These are phyloP conservation scores for Caenorhabditis sp. DNA, from an alignment of 2,888 invertebrate species.

Conservation along the genomic window DNA sequence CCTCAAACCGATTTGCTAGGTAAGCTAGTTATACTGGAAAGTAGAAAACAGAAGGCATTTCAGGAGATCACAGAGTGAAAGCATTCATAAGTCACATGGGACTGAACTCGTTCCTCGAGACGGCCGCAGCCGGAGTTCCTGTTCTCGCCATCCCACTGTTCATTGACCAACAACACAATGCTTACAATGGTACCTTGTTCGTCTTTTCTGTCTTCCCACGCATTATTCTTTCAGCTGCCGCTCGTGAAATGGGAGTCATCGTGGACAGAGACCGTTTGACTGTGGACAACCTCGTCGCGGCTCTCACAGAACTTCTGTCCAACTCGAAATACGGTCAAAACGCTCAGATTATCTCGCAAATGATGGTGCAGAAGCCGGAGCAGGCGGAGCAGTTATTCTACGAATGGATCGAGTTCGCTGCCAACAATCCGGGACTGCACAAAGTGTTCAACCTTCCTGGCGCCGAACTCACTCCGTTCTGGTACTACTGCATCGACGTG, in stretches of 20 bases:
- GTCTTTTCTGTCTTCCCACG: neutral
- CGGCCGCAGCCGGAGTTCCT: slow-evolving; percentile 63
- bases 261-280: slow-evolving; percentile 39
- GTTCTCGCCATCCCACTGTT: slow-evolving; percentile 65
- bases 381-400: slow-evolving; percentile 41
- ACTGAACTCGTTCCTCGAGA: slow-evolving; percentile 65
- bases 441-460: slow-evolving; percentile 47
- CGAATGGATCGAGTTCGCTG: slow-evolving; percentile 59
- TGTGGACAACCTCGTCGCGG: slow-evolving; percentile 29
- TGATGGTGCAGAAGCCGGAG: slow-evolving; percentile 53
- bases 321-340: slow-evolving; percentile 46
- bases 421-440: slow-evolving; percentile 50
- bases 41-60: too few species aligned
- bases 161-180: slow-evolving; percentile 62
- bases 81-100: slow-evolving; percentile 70
- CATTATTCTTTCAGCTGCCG: slow-evolving; percentile 28
- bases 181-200: slow-evolving; percentile 39
- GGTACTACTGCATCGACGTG: slow-evolving; percentile 47
- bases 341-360: slow-evolving; percentile 46
- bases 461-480: slow-evolving; percentile 33
- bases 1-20: slow-evolving; percentile 65
- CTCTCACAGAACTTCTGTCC: slow-evolving; percentile 26
- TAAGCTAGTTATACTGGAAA: neutral
- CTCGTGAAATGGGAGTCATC: slow-evolving; percentile 41
- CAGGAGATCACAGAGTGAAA: slow-evolving; percentile 56